A percentile compares a stretch with the other conserved stretches of the same genome.
These are phyloP conservation scores for Nettapus auritus DNA, from an alignment of 2,113 vertebrate species.

Conservation along the genomic window DNA sequence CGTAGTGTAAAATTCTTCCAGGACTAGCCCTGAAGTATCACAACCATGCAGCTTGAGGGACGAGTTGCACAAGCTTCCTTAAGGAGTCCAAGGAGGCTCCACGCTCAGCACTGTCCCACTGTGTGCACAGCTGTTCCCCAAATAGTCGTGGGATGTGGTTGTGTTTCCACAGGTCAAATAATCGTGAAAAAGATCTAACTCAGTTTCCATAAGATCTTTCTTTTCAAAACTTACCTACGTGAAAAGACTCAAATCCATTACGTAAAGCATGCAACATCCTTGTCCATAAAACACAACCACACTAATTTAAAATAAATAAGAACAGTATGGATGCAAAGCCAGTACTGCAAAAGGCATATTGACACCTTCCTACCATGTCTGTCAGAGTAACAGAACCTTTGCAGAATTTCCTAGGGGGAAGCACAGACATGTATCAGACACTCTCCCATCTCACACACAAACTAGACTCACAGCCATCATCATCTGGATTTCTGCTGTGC, in stretches of 20 bases:
- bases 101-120: neutral
- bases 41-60: no score
- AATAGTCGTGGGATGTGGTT: rapidly evolving
- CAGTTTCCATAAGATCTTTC: neutral
- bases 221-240: neutral
- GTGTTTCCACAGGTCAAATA: neutral
- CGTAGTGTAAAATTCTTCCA: neutral
- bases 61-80: neutral
- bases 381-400: neutral
- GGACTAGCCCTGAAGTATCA: neutral
- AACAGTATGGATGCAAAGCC: neutral
- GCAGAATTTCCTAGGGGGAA: neutral
- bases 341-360: neutral
- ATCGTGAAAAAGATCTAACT: neutral
- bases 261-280: neutral
- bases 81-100: neutral
- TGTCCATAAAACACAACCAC: neutral
- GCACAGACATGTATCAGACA: neutral
- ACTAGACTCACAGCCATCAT: neutral
- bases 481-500: neutral
- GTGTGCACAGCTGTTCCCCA: neutral
- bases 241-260: neutral
- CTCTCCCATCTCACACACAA: neutral
- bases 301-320: neutral
- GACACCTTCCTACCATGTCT: neutral